Evolutionary conservation across 2,797 vertebrate species (phyloP), one percentile per base, ranked within the genome.

Genomic region (Fistularia tabacaria): DNA sequence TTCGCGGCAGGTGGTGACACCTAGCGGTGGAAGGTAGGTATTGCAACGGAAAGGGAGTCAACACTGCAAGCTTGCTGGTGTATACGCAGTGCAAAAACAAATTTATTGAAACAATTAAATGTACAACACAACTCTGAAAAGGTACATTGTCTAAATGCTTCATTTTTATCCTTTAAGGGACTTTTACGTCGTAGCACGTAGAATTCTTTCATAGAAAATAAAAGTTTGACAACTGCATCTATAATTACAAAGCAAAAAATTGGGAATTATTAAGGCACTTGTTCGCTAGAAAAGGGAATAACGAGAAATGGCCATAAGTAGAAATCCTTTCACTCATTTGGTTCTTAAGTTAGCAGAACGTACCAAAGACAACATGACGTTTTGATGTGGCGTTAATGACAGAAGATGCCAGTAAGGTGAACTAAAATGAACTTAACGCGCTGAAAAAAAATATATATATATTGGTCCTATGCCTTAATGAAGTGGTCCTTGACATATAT

Each of bases 251-350:
- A 74, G 64, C 71, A 85, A 85, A 82, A 58, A 65, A 63, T 84
- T 25, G 25, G 25, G 78, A 86, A 82, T 80, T 78, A 80, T 86
- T 87, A 90, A 92, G 91, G 91, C 91, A 91, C 90, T 89, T 90
- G 70, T 77, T 86, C 69, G 64, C 72, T 75, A 71, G 62, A 79
- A 57, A 77, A 79, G 71, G 77, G 9, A 5, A 42, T 6, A 46
- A 13, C 7, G 37, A 12, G 48, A 39, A 38, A 42, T 13, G 15
- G 41, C 72, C 72, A 81, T 75, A 63, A 57, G 66, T 66, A 71
- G 46, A 81, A 81, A 69, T 7, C 58, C 49, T 77, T 76, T 76
- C 46, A 69, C 69, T 80, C 71, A 74, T 89, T 88, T 85, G 85
- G 83, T 83, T 83, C 71, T 80, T 83, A 71, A 75, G 79, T 83